A percentile compares a stretch with the other conserved stretches of the same genome.
phyloP scores from a whole-genome alignment of 2,888 invertebrate species.

The Megaustenia siamemsis region DNA sequence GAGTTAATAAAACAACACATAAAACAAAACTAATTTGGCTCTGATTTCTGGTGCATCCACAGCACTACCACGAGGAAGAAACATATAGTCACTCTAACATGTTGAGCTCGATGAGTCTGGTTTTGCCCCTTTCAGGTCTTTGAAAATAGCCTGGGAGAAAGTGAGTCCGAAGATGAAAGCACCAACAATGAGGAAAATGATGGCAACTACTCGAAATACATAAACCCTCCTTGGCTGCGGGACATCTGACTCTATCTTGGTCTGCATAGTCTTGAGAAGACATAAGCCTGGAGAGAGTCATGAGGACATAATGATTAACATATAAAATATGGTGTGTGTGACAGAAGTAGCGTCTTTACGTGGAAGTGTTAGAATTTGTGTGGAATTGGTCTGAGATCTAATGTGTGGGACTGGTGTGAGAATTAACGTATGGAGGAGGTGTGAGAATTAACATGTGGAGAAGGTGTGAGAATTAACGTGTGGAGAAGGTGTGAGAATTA shows the following conservation, averaged over 20 bases:
- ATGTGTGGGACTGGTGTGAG: neutral
- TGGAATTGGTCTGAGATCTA: too few species aligned
- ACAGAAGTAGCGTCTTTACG: too few species aligned
- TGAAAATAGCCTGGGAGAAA: constrained; percentile 75
- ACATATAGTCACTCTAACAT: too few species aligned
- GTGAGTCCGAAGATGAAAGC: constrained; percentile 79
- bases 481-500: neutral
- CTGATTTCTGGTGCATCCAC: too few species aligned
- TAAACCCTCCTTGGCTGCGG: constrained; percentile 60
- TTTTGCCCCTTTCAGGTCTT: constrained; percentile 68
- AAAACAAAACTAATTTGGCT: too few species aligned
- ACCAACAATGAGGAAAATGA: constrained; percentile 75
- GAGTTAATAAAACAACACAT: too few species aligned
- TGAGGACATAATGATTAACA: neutral
- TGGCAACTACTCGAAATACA: constrained; percentile 64
- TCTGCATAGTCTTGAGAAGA: constrained; percentile 70
- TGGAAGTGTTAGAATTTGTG: too few species aligned
- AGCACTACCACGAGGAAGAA: too few species aligned
- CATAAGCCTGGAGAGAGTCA: constrained; percentile 74
- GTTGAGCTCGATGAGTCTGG: constrained; percentile 71
- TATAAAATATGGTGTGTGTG: too few species aligned
- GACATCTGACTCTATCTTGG: constrained; percentile 56
- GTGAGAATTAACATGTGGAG: neutral
- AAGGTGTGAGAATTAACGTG: neutral
- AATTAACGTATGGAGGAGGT: neutral